Conservation (phyloP, 2,113 vertebrate genomes). For the Eudorcas thomsonii region DNA sequence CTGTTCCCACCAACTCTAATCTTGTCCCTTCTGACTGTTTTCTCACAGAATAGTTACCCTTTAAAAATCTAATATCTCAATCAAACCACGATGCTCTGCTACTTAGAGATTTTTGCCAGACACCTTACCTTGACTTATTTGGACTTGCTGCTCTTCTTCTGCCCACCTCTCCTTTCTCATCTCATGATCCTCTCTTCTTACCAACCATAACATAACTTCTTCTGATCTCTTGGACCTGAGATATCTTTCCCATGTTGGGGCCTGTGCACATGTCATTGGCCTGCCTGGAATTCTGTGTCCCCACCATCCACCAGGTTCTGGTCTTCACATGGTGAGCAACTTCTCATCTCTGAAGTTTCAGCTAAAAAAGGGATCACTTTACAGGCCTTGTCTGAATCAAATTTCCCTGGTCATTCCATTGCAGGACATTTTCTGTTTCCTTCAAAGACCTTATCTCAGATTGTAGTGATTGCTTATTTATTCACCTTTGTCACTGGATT, state of each 20-base stretch:
- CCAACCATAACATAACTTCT: not conserved
- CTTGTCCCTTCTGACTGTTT: not conserved
- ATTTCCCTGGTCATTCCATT: not conserved
- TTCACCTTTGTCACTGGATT: not conserved
- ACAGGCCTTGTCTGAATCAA: not conserved
- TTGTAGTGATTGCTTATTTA: not conserved
- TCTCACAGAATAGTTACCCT: not conserved
- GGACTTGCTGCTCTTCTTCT: not conserved
- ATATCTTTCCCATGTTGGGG: not conserved
- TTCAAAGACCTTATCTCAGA: not conserved
- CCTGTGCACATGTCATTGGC: not conserved
- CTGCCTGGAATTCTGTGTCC: not conserved
- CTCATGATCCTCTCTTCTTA: not conserved
- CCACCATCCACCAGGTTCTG: not conserved
- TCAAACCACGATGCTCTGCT: not conserved
- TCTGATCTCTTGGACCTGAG: not conserved
- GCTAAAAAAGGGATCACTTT: not conserved
- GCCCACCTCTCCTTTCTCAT: not conserved
- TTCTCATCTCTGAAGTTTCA: not conserved
- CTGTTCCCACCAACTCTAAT: not conserved
- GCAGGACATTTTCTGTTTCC: not conserved
- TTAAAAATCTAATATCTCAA: not conserved
- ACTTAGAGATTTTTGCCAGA: not conserved
- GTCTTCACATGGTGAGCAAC: not conserved
- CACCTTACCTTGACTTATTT: not conserved